Evolutionary conservation across 2,888 invertebrate genomes (phyloP), one percentile per base, ranked within the genome.

Genomic region (Panopea generosa): DNA sequence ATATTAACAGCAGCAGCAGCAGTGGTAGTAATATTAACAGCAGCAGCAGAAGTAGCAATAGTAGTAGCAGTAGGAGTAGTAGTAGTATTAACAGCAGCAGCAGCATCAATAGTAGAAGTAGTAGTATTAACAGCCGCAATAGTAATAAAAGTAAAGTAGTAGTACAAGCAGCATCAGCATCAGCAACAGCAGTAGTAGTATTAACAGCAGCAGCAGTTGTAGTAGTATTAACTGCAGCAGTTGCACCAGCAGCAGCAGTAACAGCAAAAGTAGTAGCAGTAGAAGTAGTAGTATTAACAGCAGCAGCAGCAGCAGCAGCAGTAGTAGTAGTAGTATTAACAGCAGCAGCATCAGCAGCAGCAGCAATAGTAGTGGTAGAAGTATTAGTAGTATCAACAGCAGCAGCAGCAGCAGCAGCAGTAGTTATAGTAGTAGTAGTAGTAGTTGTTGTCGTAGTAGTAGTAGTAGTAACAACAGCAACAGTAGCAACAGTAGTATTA

Each of bases 381-480:
- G 33, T 56, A 29, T 7, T 29, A 29, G 56, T 56, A n/a, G 56
- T 56, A 56, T 4, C 18, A 38, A 38, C 26, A 22, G 33, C 27
- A 26, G 50, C 26, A 26, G 49, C 24, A 49, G 38, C 33, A 18
- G 26, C 18, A 22, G 49, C 26, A 26, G 50, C 22, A 29, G 50
- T 49, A 18, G 26, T 20, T 20, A 16, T 20, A 24, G 22, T 18
- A 24, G 33, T 33, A 22, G 52, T 52, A 20, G 52, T 53, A 63
- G 43, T 53, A 33, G 53, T 40, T 33, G 63, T 53, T 33, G 53
- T 53, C 52, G 63, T 63, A 63, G 63, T 53, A 63, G 63, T 53
- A 38, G 53, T 53, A 53, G 63, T 53, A 63, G 63, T 63, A 52
- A 33, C 53, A 63, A 49, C 27, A 63, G 38, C 22, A 38, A 45